Evolutionary conservation across 2,113 vertebrate species (phyloP).

Genomic region (Phyllostomus hastatus): DNA sequence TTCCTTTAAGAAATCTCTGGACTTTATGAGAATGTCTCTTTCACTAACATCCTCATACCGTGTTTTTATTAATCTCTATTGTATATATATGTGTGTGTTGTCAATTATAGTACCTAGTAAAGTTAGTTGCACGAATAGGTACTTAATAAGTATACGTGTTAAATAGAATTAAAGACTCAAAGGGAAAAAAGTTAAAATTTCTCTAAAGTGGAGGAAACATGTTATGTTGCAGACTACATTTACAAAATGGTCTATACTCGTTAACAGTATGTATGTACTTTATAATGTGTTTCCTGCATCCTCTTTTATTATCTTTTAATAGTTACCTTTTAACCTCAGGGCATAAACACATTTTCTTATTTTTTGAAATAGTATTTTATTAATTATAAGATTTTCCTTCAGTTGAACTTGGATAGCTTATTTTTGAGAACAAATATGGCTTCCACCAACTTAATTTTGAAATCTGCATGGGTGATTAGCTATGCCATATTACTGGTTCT

Average conservation of each 20-base stretch:
- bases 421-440: neutral
- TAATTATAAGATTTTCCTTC: neutral
- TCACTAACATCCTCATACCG: neutral
- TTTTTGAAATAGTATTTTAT: neutral
- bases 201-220: neutral
- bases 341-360: neutral
- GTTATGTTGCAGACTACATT: neutral
- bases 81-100: neutral
- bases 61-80: neutral
- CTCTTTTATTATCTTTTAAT: neutral
- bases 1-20: neutral
- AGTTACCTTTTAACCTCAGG: neutral
- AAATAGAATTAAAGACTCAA: neutral
- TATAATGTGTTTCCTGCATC: neutral
- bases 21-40: neutral
- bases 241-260: neutral
- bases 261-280: neutral
- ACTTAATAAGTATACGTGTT: neutral
- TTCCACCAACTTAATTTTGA: neutral
- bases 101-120: neutral
- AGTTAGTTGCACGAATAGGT: neutral
- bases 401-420: neutral
- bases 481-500: neutral
- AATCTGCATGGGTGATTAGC: neutral
- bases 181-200: neutral